These are phyloP conservation scores for Microplitis demolitor DNA, from an alignment of 1,140 invertebrate species.

Conservation along the genomic window DNA sequence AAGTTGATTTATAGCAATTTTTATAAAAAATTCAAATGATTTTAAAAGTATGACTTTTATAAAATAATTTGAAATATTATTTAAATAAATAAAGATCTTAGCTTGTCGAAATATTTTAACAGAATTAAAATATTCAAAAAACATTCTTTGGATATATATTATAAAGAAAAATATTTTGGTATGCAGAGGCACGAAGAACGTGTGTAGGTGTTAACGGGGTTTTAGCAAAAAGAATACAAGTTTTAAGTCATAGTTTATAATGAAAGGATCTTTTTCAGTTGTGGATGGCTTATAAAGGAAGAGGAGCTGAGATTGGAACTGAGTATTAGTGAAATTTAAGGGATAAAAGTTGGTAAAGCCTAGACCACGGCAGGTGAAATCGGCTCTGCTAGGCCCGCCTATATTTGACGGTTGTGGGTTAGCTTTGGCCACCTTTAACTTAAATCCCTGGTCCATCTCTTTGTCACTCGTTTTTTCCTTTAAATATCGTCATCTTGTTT, in stretches of 20 bases:
- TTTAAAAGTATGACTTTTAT: no score
- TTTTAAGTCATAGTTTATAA: background rate
- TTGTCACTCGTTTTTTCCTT: background rate
- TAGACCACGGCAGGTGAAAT: slow-evolving; percentile 45
- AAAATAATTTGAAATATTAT: no score
- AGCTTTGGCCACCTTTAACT: slow-evolving; percentile 42
- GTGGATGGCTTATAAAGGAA: background rate
- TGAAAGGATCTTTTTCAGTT: background rate
- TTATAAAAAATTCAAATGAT: no score
- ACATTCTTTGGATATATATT: no score
- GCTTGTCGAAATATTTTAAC: no score
- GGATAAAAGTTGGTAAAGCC: slow-evolving; percentile 16
- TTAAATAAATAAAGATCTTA: no score
- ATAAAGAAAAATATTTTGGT: no score
- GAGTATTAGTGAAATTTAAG: slow-evolving; percentile 39
- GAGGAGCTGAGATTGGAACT: slow-evolving; percentile 6
- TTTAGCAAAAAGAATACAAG: background rate
- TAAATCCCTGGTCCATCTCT: slow-evolving; percentile 33
- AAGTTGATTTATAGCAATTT: no score
- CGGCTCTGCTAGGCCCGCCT: slow-evolving; percentile 29
- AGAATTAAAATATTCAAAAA: no score
- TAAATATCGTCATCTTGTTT: slow-evolving; percentile 17
- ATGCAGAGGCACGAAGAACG: no score
- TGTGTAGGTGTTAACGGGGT: no score
- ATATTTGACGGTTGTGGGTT: slow-evolving; percentile 49